These are phyloP conservation scores for Daphoenositta chrysoptera DNA, from an alignment of 2,113 vertebrate genomes.

Conservation along the genomic window DNA sequence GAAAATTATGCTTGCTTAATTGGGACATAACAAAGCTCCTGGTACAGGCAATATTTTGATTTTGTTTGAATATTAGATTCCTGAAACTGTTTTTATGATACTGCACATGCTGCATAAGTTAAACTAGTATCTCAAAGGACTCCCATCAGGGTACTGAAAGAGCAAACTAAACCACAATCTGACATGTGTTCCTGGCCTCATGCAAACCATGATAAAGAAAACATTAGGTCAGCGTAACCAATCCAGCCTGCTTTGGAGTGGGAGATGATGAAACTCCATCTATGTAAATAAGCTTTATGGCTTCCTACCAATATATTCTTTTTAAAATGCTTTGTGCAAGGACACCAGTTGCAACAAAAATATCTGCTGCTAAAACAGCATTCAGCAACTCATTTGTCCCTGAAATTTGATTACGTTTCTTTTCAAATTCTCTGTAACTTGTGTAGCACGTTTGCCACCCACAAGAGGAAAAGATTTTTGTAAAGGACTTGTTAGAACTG, in stretches of 20 bases:
- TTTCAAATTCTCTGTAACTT: background rate
- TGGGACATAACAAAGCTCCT: background rate
- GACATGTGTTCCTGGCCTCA: background rate
- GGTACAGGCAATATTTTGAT: background rate
- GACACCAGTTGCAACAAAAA: background rate
- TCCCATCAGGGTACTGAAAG: background rate
- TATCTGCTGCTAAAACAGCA: background rate
- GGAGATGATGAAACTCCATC: background rate
- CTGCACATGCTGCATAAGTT: background rate
- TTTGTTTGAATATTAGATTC: background rate
- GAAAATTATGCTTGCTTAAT: background rate
- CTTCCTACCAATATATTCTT: background rate
- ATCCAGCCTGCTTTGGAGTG: background rate
- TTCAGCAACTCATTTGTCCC: background rate
- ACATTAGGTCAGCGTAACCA: background rate
- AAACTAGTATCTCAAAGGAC: background rate
- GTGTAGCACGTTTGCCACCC: background rate
- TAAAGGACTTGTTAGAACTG: background rate
- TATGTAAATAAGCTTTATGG: background rate
- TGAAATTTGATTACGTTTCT: background rate
- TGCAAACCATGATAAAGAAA: background rate
- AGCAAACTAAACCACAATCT: background rate
- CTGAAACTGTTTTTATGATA: background rate
- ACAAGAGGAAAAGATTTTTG: background rate
- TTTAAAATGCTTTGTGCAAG: constrained; percentile 1